These are phyloP conservation scores for Drosophila fungiperda DNA, from an alignment of 2,888 invertebrate species.

Conservation along the genomic window DNA sequence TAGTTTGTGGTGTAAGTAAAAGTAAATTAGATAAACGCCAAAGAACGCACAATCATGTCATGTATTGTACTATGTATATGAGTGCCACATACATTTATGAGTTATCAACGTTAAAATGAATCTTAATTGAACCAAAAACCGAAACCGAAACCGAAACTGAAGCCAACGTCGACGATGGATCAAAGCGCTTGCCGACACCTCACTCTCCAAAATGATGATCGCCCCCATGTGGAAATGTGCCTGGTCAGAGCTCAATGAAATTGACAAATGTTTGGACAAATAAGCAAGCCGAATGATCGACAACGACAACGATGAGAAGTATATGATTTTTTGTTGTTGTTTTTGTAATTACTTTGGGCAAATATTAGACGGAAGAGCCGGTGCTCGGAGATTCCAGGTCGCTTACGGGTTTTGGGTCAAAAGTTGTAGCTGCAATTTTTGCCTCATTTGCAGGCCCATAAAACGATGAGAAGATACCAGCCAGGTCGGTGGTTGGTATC, in stretches of 20 bases:
- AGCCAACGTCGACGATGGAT: conserved; percentile 49
- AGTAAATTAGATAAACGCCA: conserved; percentile 78
- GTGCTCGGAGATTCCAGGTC: conserved; percentile 47
- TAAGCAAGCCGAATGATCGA: conserved; percentile 71
- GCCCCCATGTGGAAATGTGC: conserved; percentile 64
- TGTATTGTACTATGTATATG: conserved; percentile 40
- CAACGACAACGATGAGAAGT: conserved; percentile 19
- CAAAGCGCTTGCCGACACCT: conserved; percentile 60
- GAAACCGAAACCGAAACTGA: conserved; percentile 56
- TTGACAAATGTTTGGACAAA: conserved; percentile 80
- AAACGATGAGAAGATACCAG: conserved; percentile 30
- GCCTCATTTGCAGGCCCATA: conserved; percentile 64
- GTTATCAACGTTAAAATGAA: conserved; percentile 68
- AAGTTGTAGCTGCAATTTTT: conserved; percentile 68
- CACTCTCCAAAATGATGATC: conserved; percentile 32
- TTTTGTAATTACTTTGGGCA: conserved; percentile 75
- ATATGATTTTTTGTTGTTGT: conserved; percentile 47
- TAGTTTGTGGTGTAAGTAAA: conserved; percentile 68
- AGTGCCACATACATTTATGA: conserved; percentile 20
- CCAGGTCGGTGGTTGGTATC: conserved; percentile 3
- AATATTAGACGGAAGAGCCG: conserved; percentile 54
- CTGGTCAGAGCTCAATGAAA: conserved; percentile 79
- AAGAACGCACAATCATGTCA: conserved; percentile 68
- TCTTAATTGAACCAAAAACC: conserved; percentile 76
- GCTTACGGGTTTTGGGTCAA: conserved; percentile 73